Conservation (phyloP, 2,797 vertebrate genomes). For the Oreochromis mossambicus region DNA sequence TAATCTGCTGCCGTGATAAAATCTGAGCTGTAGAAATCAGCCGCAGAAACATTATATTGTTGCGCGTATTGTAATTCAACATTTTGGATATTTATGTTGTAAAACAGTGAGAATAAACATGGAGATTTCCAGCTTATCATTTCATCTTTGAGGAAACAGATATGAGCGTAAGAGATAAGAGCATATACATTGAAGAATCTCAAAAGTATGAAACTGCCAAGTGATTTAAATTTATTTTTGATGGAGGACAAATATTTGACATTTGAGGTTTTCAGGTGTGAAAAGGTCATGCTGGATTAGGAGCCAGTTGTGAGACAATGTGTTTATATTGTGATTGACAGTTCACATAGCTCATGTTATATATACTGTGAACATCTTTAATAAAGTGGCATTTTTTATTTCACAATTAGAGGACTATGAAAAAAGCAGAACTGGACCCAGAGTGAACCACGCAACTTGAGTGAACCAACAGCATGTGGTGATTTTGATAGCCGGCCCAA, state of each 20-base stretch:
- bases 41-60: neutral
- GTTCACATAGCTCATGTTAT: neutral
- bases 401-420: neutral
- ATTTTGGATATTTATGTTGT: neutral
- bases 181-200: neutral
- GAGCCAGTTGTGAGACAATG: neutral
- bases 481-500: neutral
- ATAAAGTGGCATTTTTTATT: neutral
- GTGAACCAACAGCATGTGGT: neutral
- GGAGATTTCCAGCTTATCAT: slow-evolving; percentile 25
- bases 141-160: neutral
- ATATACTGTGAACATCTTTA: neutral
- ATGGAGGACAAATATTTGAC: neutral
- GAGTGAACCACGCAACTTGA: neutral
- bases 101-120: neutral
- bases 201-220: neutral
- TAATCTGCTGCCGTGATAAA: slow-evolving; percentile 16
- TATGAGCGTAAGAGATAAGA: neutral
- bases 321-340: neutral
- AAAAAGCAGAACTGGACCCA: neutral
- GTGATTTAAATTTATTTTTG: neutral
- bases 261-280: neutral
- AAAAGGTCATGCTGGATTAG: neutral
- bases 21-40: slow-evolving; percentile 18
- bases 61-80: slow-evolving; percentile 1